phyloP scores from a whole-genome alignment of 2,797 vertebrate species.

The Jordanella pulchra region DNA sequence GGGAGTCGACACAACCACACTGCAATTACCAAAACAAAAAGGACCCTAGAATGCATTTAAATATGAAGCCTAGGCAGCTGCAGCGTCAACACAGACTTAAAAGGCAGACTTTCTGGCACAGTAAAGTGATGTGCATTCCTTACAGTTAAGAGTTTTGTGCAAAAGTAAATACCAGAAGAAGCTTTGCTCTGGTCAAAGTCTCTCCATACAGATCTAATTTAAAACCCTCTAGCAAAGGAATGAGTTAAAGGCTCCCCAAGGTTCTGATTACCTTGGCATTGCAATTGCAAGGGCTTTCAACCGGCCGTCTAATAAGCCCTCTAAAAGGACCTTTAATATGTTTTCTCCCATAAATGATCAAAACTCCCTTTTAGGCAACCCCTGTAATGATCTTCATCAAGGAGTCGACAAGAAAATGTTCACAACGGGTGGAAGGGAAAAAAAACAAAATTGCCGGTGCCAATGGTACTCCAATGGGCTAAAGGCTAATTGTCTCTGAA shows the following conservation, averaged over 20 bases:
- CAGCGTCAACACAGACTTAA: conserved; percentile 42
- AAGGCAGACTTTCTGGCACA: conserved; percentile 53
- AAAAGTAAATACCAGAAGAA: conserved; percentile 47
- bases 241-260: conserved; percentile 51
- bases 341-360: conserved; percentile 75
- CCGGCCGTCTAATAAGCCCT: conserved; percentile 51
- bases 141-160: conserved; percentile 44
- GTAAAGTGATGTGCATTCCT: conserved; percentile 51
- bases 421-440: conserved; percentile 46
- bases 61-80: conserved; percentile 49
- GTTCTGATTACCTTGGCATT: conserved; percentile 59
- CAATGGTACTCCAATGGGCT: conserved; percentile 63
- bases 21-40: conserved; percentile 44
- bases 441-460: conserved; percentile 36
- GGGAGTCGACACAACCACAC: background rate
- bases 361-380: conserved; percentile 66
- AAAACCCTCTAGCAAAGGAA: conserved; percentile 54
- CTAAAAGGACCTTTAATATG: conserved; percentile 69
- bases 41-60: conserved; percentile 41
- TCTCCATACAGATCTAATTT: conserved; percentile 64
- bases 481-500: conserved; percentile 83
- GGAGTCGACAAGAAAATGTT: conserved; percentile 58
- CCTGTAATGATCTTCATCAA: conserved; percentile 70
- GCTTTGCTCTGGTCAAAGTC: conserved; percentile 28
- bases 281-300: conserved; percentile 55